Evolutionary conservation across 2,888 invertebrate species (phyloP), one percentile per base, ranked within the genome.

Genomic region (Spicauda simplicius): DNA sequence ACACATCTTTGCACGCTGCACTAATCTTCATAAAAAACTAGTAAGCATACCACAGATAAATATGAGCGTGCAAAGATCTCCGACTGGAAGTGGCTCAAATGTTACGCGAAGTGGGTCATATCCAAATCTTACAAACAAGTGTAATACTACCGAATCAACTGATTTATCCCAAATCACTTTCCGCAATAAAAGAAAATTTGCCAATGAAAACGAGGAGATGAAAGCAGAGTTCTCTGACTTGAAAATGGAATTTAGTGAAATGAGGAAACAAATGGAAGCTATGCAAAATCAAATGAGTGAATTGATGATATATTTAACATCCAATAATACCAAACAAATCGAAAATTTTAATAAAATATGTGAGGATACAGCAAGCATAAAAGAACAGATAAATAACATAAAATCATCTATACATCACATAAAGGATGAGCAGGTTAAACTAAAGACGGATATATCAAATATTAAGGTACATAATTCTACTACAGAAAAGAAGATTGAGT

Each of bases 361-460:
- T n/a, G 48, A 45, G 12, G 64, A 69, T 30, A 62, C 65, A 3
- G 18, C 57, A 30, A n/a, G 48, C 14, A 69, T 69, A 16, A 69
- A 65, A 58, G 37, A 62, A 18, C 53, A 66, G 60, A 12, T 64
- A 30, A 55, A n/a, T 16, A 56, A 65, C 20, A 59, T 69, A 18
- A 65, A 52, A 41, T 25, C 25, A 19, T 61, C 59, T 12, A 69
- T 63, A 6, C 45, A 14, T 37, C 25, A 45, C 58, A n/a, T 59
- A 18, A 56, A 53, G 33, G 33, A 63, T 63, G 55, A 62, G 52
- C 68, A 64, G 48, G 60, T 41, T 60, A 70, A 67, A 67, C 48
- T n/a, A n/a, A n/a, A n/a, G n/a, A n/a, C n/a, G n/a, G n/a, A n/a
- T n/a, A n/a, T n/a, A n/a, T n/a, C n/a, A n/a, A n/a, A n/a, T n/a